Base-by-base conservation (phyloP, 2,797 vertebrate species). In the Neomorphus geoffroyi region DNA sequence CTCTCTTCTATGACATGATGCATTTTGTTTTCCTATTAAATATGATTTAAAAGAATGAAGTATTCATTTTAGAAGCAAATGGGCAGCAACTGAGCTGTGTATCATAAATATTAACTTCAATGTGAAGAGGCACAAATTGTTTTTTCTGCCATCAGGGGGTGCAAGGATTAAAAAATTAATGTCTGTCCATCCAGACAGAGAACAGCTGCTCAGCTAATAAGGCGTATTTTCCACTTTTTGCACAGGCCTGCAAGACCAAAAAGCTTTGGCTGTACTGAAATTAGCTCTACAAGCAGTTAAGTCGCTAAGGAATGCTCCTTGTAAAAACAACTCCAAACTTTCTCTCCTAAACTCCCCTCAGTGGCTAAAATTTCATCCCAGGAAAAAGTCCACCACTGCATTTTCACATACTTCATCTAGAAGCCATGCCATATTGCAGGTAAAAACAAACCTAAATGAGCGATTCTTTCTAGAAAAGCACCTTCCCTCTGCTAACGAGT, bases 121-220 rank as follows among this genome's bases (percentile, higher is more conserved):
- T 97, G 72, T 96, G 95, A 97, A 97, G 89, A 97, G 95, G 95
- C 96, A 96, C 75, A 97, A 97, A 97, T 95, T 96, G 90, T 3
- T 92, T 97, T 96, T 97, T 84, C 94, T 90, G 91, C 92, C 92
- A 97, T 94, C 88, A 92, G 95, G 92, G 93, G 94, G 88, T 96
- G 85, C 73, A 80, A 90, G 88, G 91, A 94, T 97, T 96, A 97
- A 97, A 95, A 97, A 97, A 96, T 94, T 95, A 97, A 96, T 95
- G 94, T 94, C 91, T 97, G 96, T 97, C 95, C 88, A 96, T 91
- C 95, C 95, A 98, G 95, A 96, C 85, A 91, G 92, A 95, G 88
- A 97, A 97, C 96, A 98, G 95, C 96, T 98, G 97, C 96, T 97
- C 94, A 80, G 89, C 87, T 96, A 97, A 93, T 91, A 96, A 94